Percentiles rank a stretch among this genome's conserved stretches.
Evolutionary conservation across 2,113 vertebrate species (phyloP).

Genomic region (Xenopus laevis): DNA sequence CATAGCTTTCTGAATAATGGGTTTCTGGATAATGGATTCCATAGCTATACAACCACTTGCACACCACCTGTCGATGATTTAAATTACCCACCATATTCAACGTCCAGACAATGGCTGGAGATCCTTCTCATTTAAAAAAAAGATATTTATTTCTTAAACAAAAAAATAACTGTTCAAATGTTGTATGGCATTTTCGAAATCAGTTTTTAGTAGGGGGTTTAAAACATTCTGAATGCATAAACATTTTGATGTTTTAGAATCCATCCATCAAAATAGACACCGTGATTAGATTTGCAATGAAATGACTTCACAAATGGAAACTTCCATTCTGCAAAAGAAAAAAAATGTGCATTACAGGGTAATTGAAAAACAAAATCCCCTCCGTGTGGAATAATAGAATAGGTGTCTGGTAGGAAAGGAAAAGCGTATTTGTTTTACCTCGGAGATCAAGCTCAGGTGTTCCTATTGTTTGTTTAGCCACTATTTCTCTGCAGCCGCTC

Average conservation of each 20-base stretch:
- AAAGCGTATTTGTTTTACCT: slow-evolving; percentile 36
- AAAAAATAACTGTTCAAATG: too few species aligned
- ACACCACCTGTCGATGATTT: too few species aligned
- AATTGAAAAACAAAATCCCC: slow-evolving; percentile 43
- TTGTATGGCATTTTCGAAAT: too few species aligned
- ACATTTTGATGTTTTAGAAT: slow-evolving; percentile 7
- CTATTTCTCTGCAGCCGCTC: slow-evolving; percentile 14
- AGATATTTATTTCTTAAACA: too few species aligned
- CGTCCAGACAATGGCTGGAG: too few species aligned
- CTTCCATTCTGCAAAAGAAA: neutral
- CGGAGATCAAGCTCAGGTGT: slow-evolving; percentile 30
- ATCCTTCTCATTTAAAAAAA: too few species aligned
- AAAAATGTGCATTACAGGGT: slow-evolving; percentile 28
- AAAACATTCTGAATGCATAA: neutral
- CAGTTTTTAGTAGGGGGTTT: too few species aligned
- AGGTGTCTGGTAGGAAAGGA: slow-evolving; percentile 24
- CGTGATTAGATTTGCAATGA: slow-evolving; percentile 23
- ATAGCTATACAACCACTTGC: too few species aligned
- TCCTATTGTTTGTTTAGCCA: slow-evolving; percentile 41
- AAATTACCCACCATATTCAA: too few species aligned
- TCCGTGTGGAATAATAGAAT: slow-evolving; percentile 33
- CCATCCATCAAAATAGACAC: slow-evolving; percentile 33
- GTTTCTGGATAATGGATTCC: too few species aligned
- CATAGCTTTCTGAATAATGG: too few species aligned
- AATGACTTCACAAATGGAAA: slow-evolving; percentile 24